phyloP scores from a whole-genome alignment of 2,888 invertebrate species.

The Rhagonycha lutea region DNA sequence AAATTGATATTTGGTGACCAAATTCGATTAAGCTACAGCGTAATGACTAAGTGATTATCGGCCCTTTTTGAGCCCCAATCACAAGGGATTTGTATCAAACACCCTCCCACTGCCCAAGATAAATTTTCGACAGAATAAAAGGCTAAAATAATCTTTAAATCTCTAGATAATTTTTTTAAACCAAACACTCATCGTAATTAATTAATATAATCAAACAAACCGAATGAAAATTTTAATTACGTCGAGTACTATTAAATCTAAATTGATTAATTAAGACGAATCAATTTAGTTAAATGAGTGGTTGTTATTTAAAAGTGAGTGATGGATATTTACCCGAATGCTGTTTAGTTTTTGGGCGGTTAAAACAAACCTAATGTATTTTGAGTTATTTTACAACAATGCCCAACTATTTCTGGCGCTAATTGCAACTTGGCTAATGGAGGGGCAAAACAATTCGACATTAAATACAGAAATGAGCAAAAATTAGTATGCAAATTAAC shows the following conservation, averaged over 20 bases:
- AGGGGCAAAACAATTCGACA: neutral
- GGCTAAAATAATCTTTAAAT: neutral
- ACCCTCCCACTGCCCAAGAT: neutral
- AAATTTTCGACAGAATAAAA: neutral
- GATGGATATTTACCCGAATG: neutral
- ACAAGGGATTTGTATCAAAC: neutral
- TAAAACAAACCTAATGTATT: neutral
- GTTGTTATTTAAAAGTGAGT: neutral
- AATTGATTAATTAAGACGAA: neutral
- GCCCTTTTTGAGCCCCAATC: neutral
- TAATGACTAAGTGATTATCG: neutral
- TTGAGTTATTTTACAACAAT: neutral
- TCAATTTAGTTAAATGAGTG: neutral
- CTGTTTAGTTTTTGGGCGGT: neutral
- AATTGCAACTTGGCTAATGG: neutral
- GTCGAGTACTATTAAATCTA: neutral
- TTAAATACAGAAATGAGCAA: neutral
- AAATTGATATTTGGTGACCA: neutral
- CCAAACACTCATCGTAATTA: neutral
- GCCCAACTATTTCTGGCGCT: neutral
- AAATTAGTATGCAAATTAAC: neutral
- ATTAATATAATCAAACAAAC: neutral
- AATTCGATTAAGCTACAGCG: neutral
- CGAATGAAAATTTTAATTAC: neutral
- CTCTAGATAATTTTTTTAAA: neutral